These are phyloP conservation scores for Eidolon dupreanum DNA, from an alignment of 2,797 vertebrate genomes.

Conservation along the genomic window DNA sequence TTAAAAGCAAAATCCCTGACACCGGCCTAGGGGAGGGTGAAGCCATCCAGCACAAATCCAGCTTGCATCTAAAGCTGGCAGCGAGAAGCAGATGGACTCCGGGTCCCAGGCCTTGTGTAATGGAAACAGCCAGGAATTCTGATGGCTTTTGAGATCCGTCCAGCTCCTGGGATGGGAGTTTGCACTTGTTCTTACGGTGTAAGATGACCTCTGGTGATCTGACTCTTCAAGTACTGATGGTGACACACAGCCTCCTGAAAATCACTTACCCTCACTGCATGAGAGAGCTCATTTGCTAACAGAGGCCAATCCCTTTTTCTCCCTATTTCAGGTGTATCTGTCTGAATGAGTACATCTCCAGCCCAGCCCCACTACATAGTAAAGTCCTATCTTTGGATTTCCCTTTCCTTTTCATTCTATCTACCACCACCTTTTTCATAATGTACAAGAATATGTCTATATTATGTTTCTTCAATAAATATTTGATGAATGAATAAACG, in stretches of 20 bases:
- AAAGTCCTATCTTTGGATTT: neutral
- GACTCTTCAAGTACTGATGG: neutral
- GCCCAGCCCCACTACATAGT: rapidly evolving
- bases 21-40: neutral
- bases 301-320: neutral
- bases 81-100: neutral
- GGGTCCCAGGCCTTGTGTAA: neutral
- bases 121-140: neutral
- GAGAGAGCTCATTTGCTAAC: neutral
- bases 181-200: neutral
- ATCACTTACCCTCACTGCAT: neutral
- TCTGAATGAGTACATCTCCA: too few relatives aligned
- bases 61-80: neutral
- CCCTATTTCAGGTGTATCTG: neutral
- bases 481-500: neutral
- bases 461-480: neutral
- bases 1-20: conserved; percentile 4
- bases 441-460: neutral
- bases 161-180: neutral
- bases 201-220: neutral
- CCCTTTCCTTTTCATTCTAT: neutral
- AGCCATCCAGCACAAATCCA: neutral
- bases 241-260: neutral
- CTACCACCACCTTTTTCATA: neutral
- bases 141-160: neutral